Conservation (phyloP, 1,140 invertebrate genomes). For the Ditylenchus dipsaci region DNA sequence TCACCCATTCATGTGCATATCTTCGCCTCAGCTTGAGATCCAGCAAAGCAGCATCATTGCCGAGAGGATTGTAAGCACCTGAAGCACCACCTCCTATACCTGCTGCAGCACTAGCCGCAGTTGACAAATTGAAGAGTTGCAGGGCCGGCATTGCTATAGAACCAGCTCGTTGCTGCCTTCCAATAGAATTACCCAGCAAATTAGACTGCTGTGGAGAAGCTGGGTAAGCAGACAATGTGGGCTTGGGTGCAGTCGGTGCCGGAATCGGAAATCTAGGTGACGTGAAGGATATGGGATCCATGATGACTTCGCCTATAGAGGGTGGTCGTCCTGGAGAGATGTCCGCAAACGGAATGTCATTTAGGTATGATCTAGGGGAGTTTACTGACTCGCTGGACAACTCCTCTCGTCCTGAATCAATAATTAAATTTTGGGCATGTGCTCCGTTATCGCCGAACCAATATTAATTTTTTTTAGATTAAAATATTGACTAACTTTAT, state of each 20-base stretch:
- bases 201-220: neutral
- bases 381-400: neutral
- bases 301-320: neutral
- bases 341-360: constrained; percentile 44
- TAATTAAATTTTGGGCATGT: too few relatives aligned
- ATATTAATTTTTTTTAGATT: too few relatives aligned
- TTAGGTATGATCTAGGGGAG: neutral
- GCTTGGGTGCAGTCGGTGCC: neutral
- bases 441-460: too few relatives aligned
- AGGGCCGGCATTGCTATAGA: constrained; percentile 21
- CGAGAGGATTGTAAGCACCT: neutral
- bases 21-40: constrained; percentile 45
- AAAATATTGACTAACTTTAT: too few relatives aligned
- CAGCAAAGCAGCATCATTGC: constrained; percentile 34
- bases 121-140: constrained; percentile 26
- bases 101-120: constrained; percentile 12
- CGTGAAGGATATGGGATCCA: neutral
- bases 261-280: constrained; percentile 9
- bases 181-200: constrained; percentile 1
- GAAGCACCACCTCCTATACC: neutral
- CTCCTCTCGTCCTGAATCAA: constrained; percentile 28
- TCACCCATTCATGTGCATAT: constrained; percentile 55
- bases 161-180: neutral
- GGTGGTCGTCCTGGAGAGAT: constrained; percentile 27
- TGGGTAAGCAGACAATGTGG: neutral